phyloP scores from a whole-genome alignment of 1,140 invertebrate species.

The Gonatopus flavifemur region DNA sequence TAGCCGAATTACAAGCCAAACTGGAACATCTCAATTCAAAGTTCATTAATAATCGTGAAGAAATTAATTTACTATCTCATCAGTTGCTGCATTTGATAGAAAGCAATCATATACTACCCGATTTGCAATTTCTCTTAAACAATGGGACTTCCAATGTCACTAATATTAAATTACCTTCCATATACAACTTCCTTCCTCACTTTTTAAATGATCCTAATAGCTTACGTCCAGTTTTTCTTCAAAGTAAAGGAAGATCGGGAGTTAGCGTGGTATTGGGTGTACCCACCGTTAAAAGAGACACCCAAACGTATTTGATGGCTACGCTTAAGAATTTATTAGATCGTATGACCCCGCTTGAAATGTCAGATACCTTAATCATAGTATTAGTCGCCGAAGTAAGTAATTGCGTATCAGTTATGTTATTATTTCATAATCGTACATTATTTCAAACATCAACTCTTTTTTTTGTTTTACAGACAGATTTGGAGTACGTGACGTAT shows the following conservation, averaged over 20 bases:
- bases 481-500: conserved; percentile 70
- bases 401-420: conserved; percentile 3
- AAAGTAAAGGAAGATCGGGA: conserved; percentile 73
- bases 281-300: conserved; percentile 86
- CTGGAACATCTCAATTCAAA: conserved; percentile 63
- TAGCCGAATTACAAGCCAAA: conserved; percentile 64
- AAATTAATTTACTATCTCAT: conserved; percentile 50
- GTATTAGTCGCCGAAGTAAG: conserved; percentile 86
- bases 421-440: not conserved
- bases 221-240: conserved; percentile 74
- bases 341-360: conserved; percentile 76
- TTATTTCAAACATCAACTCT: conserved; percentile 22
- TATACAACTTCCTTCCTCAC: conserved; percentile 87
- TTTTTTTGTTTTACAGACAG: conserved; percentile 61
- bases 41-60: conserved; percentile 60
- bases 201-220: conserved; percentile 77
- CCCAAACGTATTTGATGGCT: conserved; percentile 84
- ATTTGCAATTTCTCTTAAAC: conserved; percentile 48
- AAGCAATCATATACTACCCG: conserved; percentile 45
- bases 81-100: conserved; percentile 48
- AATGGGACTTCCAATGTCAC: conserved; percentile 48
- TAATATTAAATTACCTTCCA: conserved; percentile 66
- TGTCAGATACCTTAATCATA: conserved; percentile 81
- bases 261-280: conserved; percentile 83
- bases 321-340: conserved; percentile 87